Percentiles rank a stretch among this genome's conserved stretches.
Conservation (phyloP, 2,113 vertebrate species). For the Elaphurus davidianus region DNA sequence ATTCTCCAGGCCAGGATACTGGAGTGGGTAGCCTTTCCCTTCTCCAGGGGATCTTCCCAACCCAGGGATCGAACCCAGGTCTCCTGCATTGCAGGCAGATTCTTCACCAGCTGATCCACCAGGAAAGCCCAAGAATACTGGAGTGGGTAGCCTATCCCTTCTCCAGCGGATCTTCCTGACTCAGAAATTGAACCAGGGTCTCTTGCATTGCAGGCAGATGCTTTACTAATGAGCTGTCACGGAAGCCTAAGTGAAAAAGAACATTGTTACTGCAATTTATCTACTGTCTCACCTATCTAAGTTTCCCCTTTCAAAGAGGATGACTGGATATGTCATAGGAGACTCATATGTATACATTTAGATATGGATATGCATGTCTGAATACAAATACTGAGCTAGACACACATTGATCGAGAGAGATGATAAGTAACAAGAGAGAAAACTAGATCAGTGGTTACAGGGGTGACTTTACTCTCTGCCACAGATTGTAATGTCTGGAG, state of each 20-base stretch:
- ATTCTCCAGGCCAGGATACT: not conserved
- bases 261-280: rapidly evolving
- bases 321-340: not conserved
- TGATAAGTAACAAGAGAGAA: no score
- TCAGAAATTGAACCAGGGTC: rapidly evolving
- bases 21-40: not conserved
- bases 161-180: rapidly evolving
- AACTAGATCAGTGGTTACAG: no score
- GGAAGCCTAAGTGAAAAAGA: not conserved
- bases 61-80: rapidly evolving
- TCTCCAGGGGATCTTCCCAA: not conserved
- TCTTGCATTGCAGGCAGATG: not conserved
- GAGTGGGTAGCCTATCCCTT: not conserved
- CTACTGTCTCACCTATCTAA: rapidly evolving
- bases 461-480: rapidly evolving
- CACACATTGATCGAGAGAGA: not conserved
- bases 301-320: not conserved
- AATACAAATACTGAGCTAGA: not conserved
- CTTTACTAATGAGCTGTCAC: not conserved
- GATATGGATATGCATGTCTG: not conserved
- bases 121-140: not conserved
- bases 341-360: not conserved
- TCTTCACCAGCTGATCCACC: not conserved
- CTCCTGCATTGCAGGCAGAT: rapidly evolving
- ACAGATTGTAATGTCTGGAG: rapidly evolving